A percentile compares a stretch with the other conserved stretches of the same genome.
Evolutionary conservation across 1,140 invertebrate genomes (phyloP).

Genomic region (Laupala kohalensis): DNA sequence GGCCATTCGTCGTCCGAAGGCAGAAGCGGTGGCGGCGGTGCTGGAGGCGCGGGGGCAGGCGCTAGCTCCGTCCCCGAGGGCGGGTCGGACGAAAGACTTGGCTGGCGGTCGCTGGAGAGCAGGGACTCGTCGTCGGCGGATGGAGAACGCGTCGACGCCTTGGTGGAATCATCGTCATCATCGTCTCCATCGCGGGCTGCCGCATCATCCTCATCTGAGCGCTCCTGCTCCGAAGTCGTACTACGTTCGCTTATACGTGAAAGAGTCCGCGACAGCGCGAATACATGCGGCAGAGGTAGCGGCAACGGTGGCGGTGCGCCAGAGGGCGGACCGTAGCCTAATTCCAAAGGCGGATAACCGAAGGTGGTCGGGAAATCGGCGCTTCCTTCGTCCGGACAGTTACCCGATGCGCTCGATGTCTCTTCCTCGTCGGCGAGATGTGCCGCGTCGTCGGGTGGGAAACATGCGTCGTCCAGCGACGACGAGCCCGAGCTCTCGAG

Average conservation of each 20-base stretch:
- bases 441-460: conserved; percentile 51
- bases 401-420: conserved; percentile 38
- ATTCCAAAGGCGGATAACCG: conserved; percentile 54
- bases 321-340: conserved; percentile 36
- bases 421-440: conserved; percentile 34
- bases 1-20: conserved; percentile 50
- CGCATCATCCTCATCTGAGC: conserved; percentile 49
- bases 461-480: conserved; percentile 66
- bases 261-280: conserved; percentile 57
- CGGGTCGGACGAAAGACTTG: conserved; percentile 70
- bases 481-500: conserved; percentile 59
- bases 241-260: conserved; percentile 76
- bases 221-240: conserved; percentile 68
- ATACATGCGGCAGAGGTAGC: conserved; percentile 43
- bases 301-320: conserved; percentile 52
- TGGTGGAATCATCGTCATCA: conserved; percentile 65
- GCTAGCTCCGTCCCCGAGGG: conserved; percentile 26
- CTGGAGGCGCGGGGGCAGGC: too few relatives aligned
- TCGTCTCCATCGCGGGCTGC: conserved; percentile 25
- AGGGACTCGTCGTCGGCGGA: conserved; percentile 71
- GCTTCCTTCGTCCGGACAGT: conserved; percentile 38
- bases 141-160: conserved; percentile 62
- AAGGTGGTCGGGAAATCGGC: conserved; percentile 54
- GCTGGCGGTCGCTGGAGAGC: conserved; percentile 67
- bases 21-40: conserved; percentile 4